Evolutionary conservation across 2,888 invertebrate species (phyloP), one percentile per base, ranked within the genome.

Genomic region (Choristoneura rosaceana): DNA sequence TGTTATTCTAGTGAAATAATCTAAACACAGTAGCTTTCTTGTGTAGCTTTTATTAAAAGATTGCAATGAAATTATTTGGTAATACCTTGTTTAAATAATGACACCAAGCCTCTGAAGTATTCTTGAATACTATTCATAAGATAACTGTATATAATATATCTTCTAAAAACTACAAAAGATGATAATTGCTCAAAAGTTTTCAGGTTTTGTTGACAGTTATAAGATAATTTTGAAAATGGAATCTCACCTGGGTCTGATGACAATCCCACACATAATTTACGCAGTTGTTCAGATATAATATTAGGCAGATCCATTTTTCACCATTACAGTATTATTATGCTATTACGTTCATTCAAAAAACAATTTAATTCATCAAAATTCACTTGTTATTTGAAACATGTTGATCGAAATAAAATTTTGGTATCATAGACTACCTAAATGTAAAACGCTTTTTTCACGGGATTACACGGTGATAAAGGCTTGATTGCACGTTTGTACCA

Each of bases 231-330:
- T 83, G 78, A 87, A 87, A 84, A 80, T 82, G 76, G 85, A 85
- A 87, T 79, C 78, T 76, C 79, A 91, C 93, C 94, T 89, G 92
- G 90, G 82, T 91, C 90, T 68, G 87, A 77, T 83, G 93, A 90
- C 84, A 93, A 84, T 76, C 82, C 84, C 75, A 85, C 82, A 79
- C 94, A 94, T 74, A 94, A 83, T 87, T 93, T 93, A 76, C 88
- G 90, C 76, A 94, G 86, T 74, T 91, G 84, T 74, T 82, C 83
- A 75, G 90, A 84, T 73, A 92, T 87, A 82, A 76, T 88, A 59
- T 84, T 81, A 74, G 87, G 78, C 50, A 76, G 66, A 75, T 90
- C 90, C 91, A 91, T 91, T 75, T 73, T 55, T 33, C 50, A 25
- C 4, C 50, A 64, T 64, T 15, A 34, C 2, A 64, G n/a, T 64